Evolutionary conservation across 2,888 invertebrate species (phyloP).

Genomic region (Mesodorylaimus sp.): DNA sequence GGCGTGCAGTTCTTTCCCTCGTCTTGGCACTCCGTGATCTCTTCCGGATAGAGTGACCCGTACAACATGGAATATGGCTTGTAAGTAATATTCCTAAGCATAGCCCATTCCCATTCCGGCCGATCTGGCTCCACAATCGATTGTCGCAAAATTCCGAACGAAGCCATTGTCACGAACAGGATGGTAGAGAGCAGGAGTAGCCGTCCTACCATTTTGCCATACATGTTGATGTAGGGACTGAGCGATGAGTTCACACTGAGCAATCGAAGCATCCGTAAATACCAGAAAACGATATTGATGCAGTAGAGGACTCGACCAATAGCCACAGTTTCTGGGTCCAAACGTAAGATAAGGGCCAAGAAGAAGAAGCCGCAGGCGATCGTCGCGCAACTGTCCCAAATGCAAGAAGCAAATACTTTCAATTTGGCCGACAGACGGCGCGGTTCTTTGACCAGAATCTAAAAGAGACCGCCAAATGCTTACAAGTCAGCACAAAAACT

Average conservation of each 20-base stretch:
- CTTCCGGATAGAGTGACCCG: conserved; percentile 87
- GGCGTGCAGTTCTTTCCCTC: conserved; percentile 21
- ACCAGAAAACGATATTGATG: conserved; percentile 38
- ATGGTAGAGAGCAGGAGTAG: conserved; percentile 96
- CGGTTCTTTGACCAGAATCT: conserved; percentile 2
- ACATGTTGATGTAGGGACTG: conserved; percentile 92
- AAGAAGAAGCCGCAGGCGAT: conserved; percentile 26
- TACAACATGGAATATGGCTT: conserved; percentile 98
- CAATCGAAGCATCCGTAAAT: conserved; percentile 67
- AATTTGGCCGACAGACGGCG: neutral
- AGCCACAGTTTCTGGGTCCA: neutral
- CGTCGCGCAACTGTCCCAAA: conserved; percentile 23
- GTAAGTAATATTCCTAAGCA: conserved; percentile 77
- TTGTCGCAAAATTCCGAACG: conserved; percentile 86
- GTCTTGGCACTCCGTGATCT: conserved; percentile 47
- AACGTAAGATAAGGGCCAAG: conserved; percentile 7
- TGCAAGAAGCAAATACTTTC: neutral
- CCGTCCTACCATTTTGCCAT: conserved; percentile 87
- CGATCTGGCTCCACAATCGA: conserved; percentile 74
- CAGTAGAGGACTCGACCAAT: conserved; percentile 62
- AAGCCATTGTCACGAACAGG: conserved; percentile 80
- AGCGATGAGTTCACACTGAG: conserved; percentile 85
- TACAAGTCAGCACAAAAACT: too few relatives aligned
- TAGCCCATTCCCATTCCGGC: conserved; percentile 68
- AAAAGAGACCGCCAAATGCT: neutral